phyloP scores from a whole-genome alignment of 1,140 invertebrate genomes.

The Pseudomyrmex sp. region DNA sequence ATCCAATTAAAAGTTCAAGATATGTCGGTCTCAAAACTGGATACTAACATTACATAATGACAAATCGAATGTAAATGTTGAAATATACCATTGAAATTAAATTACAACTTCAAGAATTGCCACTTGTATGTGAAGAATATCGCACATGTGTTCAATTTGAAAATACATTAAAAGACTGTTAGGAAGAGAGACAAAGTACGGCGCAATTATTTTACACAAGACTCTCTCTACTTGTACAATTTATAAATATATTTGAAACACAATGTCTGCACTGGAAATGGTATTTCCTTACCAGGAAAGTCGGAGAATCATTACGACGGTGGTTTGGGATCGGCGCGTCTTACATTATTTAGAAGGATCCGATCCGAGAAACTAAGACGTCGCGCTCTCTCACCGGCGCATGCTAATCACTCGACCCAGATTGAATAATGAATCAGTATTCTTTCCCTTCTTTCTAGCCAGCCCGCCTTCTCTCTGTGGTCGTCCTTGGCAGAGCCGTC shows the following conservation, averaged over 20 bases:
- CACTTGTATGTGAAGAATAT: too few relatives aligned
- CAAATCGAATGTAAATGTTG: background rate
- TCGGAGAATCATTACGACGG: constrained; percentile 40
- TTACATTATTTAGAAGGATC: constrained; percentile 85
- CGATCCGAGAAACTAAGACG: constrained; percentile 71
- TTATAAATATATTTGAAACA: constrained; percentile 43
- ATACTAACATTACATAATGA: background rate
- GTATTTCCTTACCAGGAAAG: background rate
- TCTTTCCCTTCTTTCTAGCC: constrained; percentile 79
- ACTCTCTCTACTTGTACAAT: background rate
- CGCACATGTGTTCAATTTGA: background rate
- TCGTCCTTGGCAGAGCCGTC: constrained; percentile 55
- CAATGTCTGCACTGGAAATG: background rate
- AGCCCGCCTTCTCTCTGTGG: constrained; percentile 66
- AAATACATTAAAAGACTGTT: background rate
- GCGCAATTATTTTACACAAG: too few relatives aligned
- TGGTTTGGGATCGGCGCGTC: constrained; percentile 67
- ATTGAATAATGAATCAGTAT: constrained; percentile 86
- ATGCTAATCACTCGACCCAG: constrained; percentile 85
- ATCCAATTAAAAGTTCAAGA: constrained; percentile 18
- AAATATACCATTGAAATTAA: constrained; percentile 9
- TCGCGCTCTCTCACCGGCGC: constrained; percentile 76
- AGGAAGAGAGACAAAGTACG: background rate
- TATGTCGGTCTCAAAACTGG: background rate
- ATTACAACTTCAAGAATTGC: background rate